A percentile compares a stretch with the other conserved stretches of the same genome.
Conservation (phyloP, 2,888 invertebrate species). For the Macrosoma leucophasiata region DNA sequence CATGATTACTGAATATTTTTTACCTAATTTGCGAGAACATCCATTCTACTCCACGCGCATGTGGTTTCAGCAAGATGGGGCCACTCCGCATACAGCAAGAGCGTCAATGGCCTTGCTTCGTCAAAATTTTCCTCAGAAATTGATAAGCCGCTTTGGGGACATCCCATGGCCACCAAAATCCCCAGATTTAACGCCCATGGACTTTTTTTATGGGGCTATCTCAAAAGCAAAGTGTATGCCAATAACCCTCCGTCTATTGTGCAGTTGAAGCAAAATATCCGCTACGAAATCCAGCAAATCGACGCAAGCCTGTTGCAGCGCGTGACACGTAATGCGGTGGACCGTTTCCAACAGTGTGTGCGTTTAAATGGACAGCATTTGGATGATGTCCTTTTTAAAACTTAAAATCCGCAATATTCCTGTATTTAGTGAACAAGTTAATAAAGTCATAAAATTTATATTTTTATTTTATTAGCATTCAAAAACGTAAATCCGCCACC, state of each 20-base stretch:
- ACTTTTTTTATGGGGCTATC: constrained; percentile 14
- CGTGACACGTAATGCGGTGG: constrained; percentile 5
- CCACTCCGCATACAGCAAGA: constrained; percentile 19
- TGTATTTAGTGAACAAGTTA: constrained; percentile 1
- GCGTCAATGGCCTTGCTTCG: constrained; percentile 3
- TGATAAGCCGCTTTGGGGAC: constrained; percentile 9
- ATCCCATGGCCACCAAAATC: constrained; percentile 9
- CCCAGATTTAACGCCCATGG: constrained; percentile 10
- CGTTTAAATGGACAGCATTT: constrained; percentile 11
- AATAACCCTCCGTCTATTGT: constrained; percentile 5
- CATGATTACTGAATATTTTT: constrained; percentile 16
- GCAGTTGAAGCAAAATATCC: constrained; percentile 14
- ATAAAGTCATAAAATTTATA: constrained; percentile 1
- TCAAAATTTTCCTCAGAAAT: constrained; percentile 7
- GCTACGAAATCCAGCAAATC: constrained; percentile 9
- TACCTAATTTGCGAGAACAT: constrained; percentile 16
- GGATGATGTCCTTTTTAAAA: constrained; percentile 15
- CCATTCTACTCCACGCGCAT: constrained; percentile 12
- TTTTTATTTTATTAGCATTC: constrained; percentile 4
- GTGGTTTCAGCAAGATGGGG: constrained; percentile 19
- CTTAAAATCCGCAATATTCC: constrained; percentile 5
- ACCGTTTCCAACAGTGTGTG: constrained; percentile 12
- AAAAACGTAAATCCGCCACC: constrained; percentile 3
- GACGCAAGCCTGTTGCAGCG: constrained; percentile 4
- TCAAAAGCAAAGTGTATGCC: constrained; percentile 10